Conservation (phyloP, 2,888 invertebrate species). For the Thymelicus lineola region DNA sequence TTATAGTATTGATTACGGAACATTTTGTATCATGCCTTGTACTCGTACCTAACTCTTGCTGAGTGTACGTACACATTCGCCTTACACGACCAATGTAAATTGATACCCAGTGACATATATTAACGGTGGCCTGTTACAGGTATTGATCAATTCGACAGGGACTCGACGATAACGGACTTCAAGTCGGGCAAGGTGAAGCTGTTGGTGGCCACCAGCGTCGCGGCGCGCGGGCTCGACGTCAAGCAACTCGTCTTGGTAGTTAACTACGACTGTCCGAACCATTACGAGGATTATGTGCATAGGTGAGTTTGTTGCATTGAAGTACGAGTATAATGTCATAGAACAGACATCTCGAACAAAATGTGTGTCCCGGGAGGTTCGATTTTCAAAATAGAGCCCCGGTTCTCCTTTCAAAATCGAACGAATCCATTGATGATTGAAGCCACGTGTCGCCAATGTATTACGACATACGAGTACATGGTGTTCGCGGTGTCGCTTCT, state of each 20-base stretch:
- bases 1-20: too few species aligned
- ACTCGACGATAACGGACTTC: conserved; percentile 98
- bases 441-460: too few species aligned
- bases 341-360: too few species aligned
- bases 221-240: conserved; percentile 99
- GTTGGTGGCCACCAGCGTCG: conserved; percentile 98
- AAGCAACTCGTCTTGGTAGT: conserved; percentile 98
- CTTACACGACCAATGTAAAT: neutral
- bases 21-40: too few species aligned
- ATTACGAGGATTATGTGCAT: conserved; percentile 99
- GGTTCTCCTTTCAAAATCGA: too few species aligned
- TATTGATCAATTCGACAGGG: conserved; percentile 99
- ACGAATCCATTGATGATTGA: too few species aligned
- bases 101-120: conserved; percentile 55
- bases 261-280: conserved; percentile 99
- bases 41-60: too few species aligned
- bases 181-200: conserved; percentile 97
- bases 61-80: neutral
- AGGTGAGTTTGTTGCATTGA: conserved; percentile 73
- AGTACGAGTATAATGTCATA: too few species aligned
- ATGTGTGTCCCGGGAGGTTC: too few species aligned
- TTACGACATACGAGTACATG: too few species aligned
- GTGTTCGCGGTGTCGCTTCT: too few species aligned
- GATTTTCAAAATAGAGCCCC: too few species aligned
- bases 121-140: conserved; percentile 85